Base-by-base conservation (phyloP, 1,140 invertebrate genomes). In the Trialeurodes vaporariorum region DNA sequence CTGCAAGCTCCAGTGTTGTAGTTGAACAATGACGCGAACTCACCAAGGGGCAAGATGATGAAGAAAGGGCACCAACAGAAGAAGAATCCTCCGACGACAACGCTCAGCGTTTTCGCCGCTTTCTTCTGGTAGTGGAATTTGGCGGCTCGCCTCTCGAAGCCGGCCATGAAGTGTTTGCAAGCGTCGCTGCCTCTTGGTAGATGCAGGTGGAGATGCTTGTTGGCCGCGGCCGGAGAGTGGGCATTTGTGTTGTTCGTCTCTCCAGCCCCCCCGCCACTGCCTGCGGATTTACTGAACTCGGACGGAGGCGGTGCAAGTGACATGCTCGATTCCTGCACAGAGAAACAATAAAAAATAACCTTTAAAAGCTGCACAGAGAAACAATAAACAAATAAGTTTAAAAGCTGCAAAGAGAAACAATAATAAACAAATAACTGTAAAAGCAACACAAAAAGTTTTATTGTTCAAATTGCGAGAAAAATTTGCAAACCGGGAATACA, bases 1-100 rank as follows among this genome's bases (percentile, higher is more conserved):
- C n/a, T n/a, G n/a, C n/a, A n/a, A n/a, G n/a, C n/a, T n/a, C n/a
- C n/a, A n/a, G n/a, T n/a, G n/a, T n/a, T n/a, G n/a, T n/a, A n/a
- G n/a, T n/a, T n/a, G n/a, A n/a, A n/a, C n/a, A n/a, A n/a, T n/a
- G n/a, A n/a, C n/a, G n/a, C n/a, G n/a, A n/a, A 73, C 79, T 80
- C 74, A 86, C 85, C 82, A 59, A 85, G 72, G 24, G 85, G 84
- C 21, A 86, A 75, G 67, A 86, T 81, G 49, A 88, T 76, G 75
- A 90, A 87, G 75, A 89, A 90, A 0, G 88, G 88, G 63, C 86
- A 82, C 88, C 88, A 90, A 71, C 87, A 89, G 2, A 87, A 72
- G 1, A 89, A 80, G 74, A 88, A 87, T 24, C 82, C 80, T 1
- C 82, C 81, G 74, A 87, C 86, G 26, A 87, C 82, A 70, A 84